phyloP scores from a whole-genome alignment of 23 tunicate species.

The Clavelina lepadiformis region DNA sequence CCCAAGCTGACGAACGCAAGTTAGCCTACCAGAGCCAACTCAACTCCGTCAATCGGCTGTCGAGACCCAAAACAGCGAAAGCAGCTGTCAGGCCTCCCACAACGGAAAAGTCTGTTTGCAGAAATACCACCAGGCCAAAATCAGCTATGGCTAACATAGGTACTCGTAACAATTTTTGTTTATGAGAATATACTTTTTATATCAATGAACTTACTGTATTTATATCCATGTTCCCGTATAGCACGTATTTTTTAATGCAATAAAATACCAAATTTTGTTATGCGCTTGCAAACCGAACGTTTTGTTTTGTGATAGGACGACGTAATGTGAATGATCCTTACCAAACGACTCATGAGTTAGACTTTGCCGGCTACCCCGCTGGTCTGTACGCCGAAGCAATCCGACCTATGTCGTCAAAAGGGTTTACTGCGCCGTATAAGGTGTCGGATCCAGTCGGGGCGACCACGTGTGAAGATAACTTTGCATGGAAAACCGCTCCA shows the following conservation, averaged over 20 bases:
- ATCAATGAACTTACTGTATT: too few relatives aligned
- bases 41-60: constrained; percentile 46
- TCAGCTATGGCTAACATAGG: constrained; percentile 94
- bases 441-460: constrained; percentile 23
- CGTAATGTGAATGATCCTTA: constrained; percentile 60
- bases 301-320: too few relatives aligned
- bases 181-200: background rate
- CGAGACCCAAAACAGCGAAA: constrained; percentile 69
- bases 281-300: too few relatives aligned
- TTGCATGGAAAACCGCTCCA: constrained; percentile 50
- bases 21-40: constrained; percentile 50
- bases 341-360: constrained; percentile 65
- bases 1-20: background rate
- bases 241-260: too few relatives aligned
- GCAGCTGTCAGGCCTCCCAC: background rate
- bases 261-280: too few relatives aligned
- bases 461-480: constrained; percentile 58
- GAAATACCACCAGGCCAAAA: constrained; percentile 43
- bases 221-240: too few relatives aligned
- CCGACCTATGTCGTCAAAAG: constrained; percentile 78
- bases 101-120: background rate
- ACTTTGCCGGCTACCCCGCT: constrained; percentile 64
- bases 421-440: constrained; percentile 44
- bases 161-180: constrained; percentile 5
- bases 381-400: constrained; percentile 67